Conservation (phyloP, 2,888 invertebrate species). For the Marasmarcha lunaedactyla region DNA sequence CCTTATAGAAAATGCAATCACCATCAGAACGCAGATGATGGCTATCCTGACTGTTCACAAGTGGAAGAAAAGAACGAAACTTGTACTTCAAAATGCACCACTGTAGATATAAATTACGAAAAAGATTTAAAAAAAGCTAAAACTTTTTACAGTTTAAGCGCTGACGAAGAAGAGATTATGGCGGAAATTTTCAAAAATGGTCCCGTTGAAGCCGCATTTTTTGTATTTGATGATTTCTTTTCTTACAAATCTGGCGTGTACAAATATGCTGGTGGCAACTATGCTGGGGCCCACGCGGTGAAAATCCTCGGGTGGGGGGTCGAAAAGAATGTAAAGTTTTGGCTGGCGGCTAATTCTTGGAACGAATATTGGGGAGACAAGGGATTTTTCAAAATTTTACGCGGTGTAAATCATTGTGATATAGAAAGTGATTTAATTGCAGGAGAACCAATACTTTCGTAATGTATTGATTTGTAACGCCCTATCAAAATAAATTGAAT, state of each 20-base stretch:
- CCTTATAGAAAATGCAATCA: too few relatives aligned
- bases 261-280: background rate
- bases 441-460: too few relatives aligned
- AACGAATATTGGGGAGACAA: conserved; percentile 85
- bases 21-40: too few relatives aligned
- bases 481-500: too few relatives aligned
- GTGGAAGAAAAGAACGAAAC: conserved; percentile 3
- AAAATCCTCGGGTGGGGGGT: conserved; percentile 85
- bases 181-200: conserved; percentile 81
- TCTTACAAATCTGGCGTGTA: conserved; percentile 77
- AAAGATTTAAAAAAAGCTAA: conserved; percentile 68
- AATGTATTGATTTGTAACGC: too few relatives aligned
- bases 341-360: conserved; percentile 89
- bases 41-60: too few relatives aligned
- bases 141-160: conserved; percentile 72
- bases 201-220: conserved; percentile 83
- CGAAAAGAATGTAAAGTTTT: conserved; percentile 76
- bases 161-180: conserved; percentile 72
- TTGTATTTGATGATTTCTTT: conserved; percentile 81
- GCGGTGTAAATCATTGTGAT: too few relatives aligned
- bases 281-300: conserved; percentile 82
- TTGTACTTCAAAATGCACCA: conserved; percentile 86
- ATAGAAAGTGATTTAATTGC: too few relatives aligned
- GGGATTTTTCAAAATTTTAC: conserved; percentile 85
- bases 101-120: conserved; percentile 77